Evolutionary conservation across 1,140 invertebrate genomes (phyloP), one percentile per base, ranked within the genome.

Genomic region (Rhopalosiphum maidis): DNA sequence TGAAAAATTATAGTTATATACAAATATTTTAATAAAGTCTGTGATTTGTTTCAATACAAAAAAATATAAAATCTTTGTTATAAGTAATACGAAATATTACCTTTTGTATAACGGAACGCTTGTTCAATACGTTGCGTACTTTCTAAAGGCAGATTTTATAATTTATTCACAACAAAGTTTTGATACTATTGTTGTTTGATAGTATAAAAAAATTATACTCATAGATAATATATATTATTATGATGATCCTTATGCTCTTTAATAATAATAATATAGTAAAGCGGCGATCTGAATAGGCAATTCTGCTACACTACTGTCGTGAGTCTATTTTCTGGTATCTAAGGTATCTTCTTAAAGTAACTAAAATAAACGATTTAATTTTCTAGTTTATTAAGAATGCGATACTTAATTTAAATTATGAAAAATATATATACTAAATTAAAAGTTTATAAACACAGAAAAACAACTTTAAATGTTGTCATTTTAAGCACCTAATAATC

Each of bases 281-380:
- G 18, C n/a, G 60, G 60, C 60, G 60, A n/a, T 77, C n/a, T n/a
- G n/a, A n/a, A 77, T 77, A 77, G 60, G 60, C 60, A 77, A 77
- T 77, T n/a, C n/a, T 15, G n/a, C 60, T n/a, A 77, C 60, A 77
- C 4, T 1, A 35, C 30, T 77, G 60, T 77, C 15, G 4, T 21
- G n/a, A n/a, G n/a, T 77, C 30, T n/a, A 77, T 77, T 68, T n/a
- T 68, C 37, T 2, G 37, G 37, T 2, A 41, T 41, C 41, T 41
- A 41, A 30, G 11, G 60, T n/a, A 68, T 15, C 4, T 11, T 15
- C 4, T 11, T 11, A 68, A n/a, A n/a, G 30, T 68, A 68, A n/a
- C 60, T n/a, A 37, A 68, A n/a, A 68, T n/a, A 68, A 68, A 68
- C 60, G 60, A 68, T n/a, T n/a, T n/a, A 68, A n/a, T 68, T 68